Conservation (phyloP, 1,140 invertebrate genomes). For the Eubasilissa regina region DNA sequence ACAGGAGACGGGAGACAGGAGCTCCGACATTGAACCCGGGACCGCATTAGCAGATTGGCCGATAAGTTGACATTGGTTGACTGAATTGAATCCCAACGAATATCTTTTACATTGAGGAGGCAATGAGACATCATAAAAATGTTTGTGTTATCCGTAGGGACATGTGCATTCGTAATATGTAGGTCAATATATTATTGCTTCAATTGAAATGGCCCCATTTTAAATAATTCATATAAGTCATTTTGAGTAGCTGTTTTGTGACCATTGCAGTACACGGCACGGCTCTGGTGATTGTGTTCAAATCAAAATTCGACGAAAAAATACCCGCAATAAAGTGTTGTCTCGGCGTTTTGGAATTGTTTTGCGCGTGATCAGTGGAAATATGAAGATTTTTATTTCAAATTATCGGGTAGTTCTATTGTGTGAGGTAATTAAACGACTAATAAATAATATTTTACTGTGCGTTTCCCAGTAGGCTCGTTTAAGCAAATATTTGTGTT, state of each 20-base stretch:
- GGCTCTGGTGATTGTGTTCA: constrained; percentile 8
- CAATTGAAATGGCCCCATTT: constrained; percentile 47
- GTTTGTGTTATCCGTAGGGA: constrained; percentile 45
- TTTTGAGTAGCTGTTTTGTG: constrained; percentile 31
- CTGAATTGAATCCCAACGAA: not conserved
- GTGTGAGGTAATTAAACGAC: constrained; percentile 36
- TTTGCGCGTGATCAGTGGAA: not conserved
- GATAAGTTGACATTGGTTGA: constrained; percentile 38
- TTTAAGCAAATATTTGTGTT: too few species aligned
- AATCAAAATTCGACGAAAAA: not conserved
- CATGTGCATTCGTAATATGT: constrained; percentile 39
- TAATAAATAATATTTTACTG: too few species aligned
- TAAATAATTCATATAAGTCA: constrained; percentile 46
- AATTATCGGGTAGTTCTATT: constrained; percentile 31
- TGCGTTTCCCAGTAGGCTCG: too few species aligned
- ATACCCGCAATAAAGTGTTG: not conserved
- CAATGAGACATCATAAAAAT: constrained; percentile 43
- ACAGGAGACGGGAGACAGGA: too few species aligned
- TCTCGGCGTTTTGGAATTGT: not conserved
- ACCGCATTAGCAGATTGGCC: constrained; percentile 2
- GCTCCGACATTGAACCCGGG: constrained; percentile 33
- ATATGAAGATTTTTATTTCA: constrained; percentile 20
- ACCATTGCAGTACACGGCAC: constrained; percentile 33
- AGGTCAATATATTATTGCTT: constrained; percentile 46
- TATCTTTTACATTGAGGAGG: constrained; percentile 34